Conservation (phyloP, 2,888 invertebrate genomes). For the Mimumesa dahlbomi region DNA sequence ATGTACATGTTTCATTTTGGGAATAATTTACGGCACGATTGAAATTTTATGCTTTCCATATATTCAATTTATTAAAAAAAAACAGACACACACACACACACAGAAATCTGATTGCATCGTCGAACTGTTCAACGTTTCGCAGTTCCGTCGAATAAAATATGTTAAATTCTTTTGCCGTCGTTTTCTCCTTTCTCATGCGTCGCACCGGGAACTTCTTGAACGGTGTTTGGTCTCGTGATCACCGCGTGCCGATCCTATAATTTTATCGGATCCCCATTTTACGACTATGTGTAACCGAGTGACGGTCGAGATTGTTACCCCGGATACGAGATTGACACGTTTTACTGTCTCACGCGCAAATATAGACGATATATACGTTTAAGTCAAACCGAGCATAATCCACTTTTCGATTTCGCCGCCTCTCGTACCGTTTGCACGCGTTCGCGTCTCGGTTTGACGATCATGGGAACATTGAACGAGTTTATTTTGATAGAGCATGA, state of each 20-base stretch:
- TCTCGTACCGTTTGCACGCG: neutral
- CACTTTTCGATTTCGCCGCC: constrained; percentile 14
- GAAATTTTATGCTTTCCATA: too few species aligned
- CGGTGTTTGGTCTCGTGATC: constrained; percentile 45
- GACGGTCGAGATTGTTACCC: constrained; percentile 59
- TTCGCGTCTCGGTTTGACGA: neutral
- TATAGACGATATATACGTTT: constrained; percentile 39
- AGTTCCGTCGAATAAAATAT: neutral
- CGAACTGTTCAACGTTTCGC: too few species aligned
- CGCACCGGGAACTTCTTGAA: neutral
- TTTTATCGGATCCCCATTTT: constrained; percentile 60
- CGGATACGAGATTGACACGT: constrained; percentile 65
- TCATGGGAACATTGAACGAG: neutral
- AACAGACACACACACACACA: too few species aligned
- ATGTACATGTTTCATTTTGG: neutral
- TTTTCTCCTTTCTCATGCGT: too few species aligned
- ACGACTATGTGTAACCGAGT: constrained; percentile 51
- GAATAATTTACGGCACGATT: too few species aligned
- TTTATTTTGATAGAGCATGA: constrained; percentile 5
- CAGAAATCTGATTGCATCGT: too few species aligned
- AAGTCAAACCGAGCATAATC: constrained; percentile 30
- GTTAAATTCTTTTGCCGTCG: neutral
- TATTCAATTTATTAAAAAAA: too few species aligned
- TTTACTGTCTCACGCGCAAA: constrained; percentile 52
- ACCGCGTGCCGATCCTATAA: constrained; percentile 41